These are phyloP conservation scores for Excalfactoria chinensis DNA, from an alignment of 2,113 vertebrate species.

Conservation along the genomic window DNA sequence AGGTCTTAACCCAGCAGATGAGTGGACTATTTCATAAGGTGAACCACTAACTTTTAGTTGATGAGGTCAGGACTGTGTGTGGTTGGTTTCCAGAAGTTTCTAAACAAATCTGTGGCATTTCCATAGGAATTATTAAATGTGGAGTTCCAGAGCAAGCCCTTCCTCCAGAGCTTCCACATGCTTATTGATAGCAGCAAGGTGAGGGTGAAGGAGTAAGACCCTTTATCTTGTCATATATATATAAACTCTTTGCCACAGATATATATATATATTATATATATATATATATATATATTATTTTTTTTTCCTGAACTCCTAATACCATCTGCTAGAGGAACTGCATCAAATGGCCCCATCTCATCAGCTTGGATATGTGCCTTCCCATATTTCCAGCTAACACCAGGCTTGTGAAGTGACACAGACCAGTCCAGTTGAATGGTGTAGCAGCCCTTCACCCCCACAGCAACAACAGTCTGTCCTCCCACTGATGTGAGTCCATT, in stretches of 20 bases:
- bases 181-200: neutral
- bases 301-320: neutral
- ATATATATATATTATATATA: no score
- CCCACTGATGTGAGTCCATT: neutral
- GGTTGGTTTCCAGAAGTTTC: neutral
- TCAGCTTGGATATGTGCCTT: neutral
- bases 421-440: neutral
- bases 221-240: rapidly evolving
- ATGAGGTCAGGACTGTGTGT: neutral
- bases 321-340: neutral
- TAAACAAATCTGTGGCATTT: neutral
- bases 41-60: neutral
- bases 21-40: neutral
- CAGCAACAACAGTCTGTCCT: neutral
- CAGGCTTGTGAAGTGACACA: neutral
- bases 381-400: neutral
- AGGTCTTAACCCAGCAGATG: neutral
- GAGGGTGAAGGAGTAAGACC: neutral
- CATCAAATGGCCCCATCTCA: neutral
- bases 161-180: neutral
- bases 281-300: no score
- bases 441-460: neutral
- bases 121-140: neutral
- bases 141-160: neutral
- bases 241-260: no score